Evolutionary conservation across 2,888 invertebrate genomes (phyloP).

Genomic region (Dysmachus trigonus): DNA sequence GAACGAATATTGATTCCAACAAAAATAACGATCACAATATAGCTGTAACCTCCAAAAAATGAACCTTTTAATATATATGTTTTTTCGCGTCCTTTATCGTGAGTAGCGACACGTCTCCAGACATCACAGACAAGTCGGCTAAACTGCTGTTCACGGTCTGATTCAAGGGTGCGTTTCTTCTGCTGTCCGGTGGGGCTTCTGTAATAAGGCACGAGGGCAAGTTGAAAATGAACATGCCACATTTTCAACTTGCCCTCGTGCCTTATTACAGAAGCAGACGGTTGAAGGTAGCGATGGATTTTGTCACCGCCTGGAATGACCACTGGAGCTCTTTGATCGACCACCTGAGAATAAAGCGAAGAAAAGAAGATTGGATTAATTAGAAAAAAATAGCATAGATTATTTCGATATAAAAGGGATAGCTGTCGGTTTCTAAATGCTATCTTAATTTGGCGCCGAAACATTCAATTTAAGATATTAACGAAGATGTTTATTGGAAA

Average conservation of each 20-base stretch:
- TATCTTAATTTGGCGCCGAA: neutral
- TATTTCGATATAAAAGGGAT: neutral
- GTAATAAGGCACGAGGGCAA: too few relatives aligned
- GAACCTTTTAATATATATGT: neutral
- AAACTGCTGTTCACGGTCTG: slow-evolving; percentile 56
- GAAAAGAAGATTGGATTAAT: neutral
- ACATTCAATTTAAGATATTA: neutral
- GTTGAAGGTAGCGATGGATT: slow-evolving; percentile 59
- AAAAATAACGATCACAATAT: neutral
- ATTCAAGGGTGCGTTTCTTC: slow-evolving; percentile 44
- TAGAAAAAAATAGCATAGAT: neutral
- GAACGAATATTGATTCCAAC: neutral
- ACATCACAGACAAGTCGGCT: slow-evolving; percentile 61
- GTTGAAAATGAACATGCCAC: too few relatives aligned
- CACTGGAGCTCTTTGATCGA: slow-evolving; percentile 60
- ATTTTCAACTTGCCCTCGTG: slow-evolving; percentile 62
- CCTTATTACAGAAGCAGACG: slow-evolving; percentile 59
- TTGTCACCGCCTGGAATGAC: slow-evolving; percentile 61
- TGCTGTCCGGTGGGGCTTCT: slow-evolving; percentile 30
- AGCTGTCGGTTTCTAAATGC: neutral
- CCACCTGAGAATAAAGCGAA: slow-evolving; percentile 53
- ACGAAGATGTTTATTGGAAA: too few relatives aligned
- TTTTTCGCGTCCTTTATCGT: slow-evolving; percentile 64
- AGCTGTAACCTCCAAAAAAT: neutral
- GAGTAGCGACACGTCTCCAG: slow-evolving; percentile 64